phyloP scores from a whole-genome alignment of 2,797 vertebrate species.

The Sarcoramphus papa region DNA sequence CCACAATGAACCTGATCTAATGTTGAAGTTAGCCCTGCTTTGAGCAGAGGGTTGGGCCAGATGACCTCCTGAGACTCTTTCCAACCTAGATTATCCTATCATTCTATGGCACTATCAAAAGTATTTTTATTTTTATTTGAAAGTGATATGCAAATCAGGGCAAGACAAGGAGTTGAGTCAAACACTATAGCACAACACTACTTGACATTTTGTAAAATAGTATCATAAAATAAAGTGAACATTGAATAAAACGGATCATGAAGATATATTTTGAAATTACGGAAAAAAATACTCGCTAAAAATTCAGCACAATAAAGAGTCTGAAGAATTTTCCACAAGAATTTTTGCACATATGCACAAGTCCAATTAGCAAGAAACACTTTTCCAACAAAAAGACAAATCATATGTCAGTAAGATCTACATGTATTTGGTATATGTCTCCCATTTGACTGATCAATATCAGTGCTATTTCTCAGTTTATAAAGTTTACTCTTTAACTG shows the following conservation, averaged over 20 bases:
- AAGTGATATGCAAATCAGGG: not conserved
- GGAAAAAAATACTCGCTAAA: not conserved
- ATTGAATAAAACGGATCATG: not conserved
- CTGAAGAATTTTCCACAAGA: not conserved
- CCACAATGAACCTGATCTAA: not conserved
- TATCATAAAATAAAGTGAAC: not conserved
- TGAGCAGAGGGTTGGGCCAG: not conserved
- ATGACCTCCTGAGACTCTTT: not conserved
- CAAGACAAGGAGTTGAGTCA: not conserved
- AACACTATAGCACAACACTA: not conserved
- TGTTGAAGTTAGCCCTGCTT: not conserved
- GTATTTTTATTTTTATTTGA: not conserved
- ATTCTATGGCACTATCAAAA: not conserved
- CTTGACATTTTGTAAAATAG: not conserved
- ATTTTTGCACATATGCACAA: not conserved
- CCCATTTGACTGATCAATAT: not conserved
- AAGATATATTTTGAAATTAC: not conserved
- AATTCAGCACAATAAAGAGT: not conserved
- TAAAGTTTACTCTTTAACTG: not conserved
- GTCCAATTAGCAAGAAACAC: not conserved
- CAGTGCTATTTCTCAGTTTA: not conserved
- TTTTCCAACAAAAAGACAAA: not conserved
- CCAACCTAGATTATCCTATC: not conserved
- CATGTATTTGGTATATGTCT: not conserved
- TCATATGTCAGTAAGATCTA: not conserved